Evolutionary conservation across 1,140 invertebrate genomes (phyloP).

Genomic region (Lepidurus packardi): DNA sequence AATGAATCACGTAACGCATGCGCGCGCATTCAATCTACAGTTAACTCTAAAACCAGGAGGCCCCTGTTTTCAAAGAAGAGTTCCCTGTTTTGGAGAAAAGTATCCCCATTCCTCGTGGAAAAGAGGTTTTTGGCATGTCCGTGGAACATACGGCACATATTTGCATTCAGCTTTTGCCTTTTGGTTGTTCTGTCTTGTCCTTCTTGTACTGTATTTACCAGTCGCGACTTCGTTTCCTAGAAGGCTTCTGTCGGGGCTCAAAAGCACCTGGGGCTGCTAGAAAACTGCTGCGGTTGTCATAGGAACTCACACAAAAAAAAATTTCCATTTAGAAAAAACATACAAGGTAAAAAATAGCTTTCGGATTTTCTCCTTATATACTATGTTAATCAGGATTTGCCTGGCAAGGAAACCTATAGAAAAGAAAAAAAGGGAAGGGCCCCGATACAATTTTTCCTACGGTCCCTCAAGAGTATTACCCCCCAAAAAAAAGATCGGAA

Average conservation of each 20-base stretch:
- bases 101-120: no score
- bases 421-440: background rate
- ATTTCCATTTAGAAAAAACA: no score
- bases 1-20: no score
- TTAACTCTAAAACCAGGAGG: no score
- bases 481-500: background rate
- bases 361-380: background rate
- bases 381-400: background rate
- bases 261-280: background rate
- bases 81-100: no score
- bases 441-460: background rate
- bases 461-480: background rate
- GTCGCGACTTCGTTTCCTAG: slow-evolving; percentile 7
- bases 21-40: no score
- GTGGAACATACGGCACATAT: background rate
- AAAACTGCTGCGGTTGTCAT: background rate
- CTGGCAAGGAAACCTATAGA: background rate
- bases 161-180: background rate
- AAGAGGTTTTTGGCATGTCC: no score
- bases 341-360: no score
- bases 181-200: background rate
- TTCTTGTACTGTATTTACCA: background rate
- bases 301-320: background rate
- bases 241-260: background rate
- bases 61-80: no score